Evolutionary conservation across 2,888 invertebrate species (phyloP), one percentile per base, ranked within the genome.

Genomic region (Margaritifera margaritifera): DNA sequence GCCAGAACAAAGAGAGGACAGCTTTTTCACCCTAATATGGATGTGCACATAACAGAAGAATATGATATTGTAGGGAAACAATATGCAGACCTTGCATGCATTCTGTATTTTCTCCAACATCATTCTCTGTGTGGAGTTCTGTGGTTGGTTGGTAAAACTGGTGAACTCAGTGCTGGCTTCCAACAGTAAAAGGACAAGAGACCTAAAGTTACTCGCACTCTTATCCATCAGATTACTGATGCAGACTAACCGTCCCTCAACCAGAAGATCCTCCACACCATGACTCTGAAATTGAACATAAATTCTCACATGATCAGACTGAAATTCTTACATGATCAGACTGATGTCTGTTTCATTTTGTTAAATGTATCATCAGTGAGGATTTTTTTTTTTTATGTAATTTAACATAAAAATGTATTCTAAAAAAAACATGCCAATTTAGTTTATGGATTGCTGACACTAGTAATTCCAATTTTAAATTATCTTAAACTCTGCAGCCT

Each of bases 191-290:
- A 81, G 65, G 11, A 66, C 53, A 4, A 61, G 62, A 20, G 68
- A 64, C 20, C 65, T 62, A 56, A 56, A 56, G 2, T 66, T 62
- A 57, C 73, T 75, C 0, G 61, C 22, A 3, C 71, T 68, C 53
- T 80, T 80, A 61, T 82, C 77, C 65, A 78, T 72, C 62, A 86
- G 71, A 61, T 85, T 86, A 71, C 75, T 69, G 59, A 68, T 75
- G 50, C 79, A 80, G 42, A 84, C 68, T n/a, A 75, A 60, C 4
- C 69, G 67, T 1, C 81, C 83, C 42, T 74, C 79, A 31, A 56
- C 61, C 58, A 85, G 66, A 2, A 80, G 54, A 22, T 83, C 80
- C 11, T 78, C 73, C 25, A 78, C 64, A 20, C 81, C 79, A 73
- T 77, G 79, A 56, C 71, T 68, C 85, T 85, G 74, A 11, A 80